These are phyloP conservation scores for Pogonophryne albipinna DNA, from an alignment of 2,797 vertebrate species.

Conservation along the genomic window DNA sequence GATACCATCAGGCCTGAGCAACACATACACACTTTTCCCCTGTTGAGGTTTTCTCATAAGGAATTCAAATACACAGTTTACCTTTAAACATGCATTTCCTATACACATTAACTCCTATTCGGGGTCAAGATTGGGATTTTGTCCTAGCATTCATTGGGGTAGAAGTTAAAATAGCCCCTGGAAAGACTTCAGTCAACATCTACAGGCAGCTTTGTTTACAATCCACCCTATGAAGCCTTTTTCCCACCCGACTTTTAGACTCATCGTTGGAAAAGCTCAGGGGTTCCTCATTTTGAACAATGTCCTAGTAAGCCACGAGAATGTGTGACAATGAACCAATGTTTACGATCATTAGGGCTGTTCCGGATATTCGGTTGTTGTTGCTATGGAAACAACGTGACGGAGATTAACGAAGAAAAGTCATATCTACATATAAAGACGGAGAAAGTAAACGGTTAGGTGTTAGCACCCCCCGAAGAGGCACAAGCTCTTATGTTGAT, in stretches of 20 bases:
- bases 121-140: not conserved
- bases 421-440: too few relatives aligned
- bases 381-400: too few relatives aligned
- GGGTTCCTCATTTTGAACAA: not conserved
- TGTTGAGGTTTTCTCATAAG: not conserved
- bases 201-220: not conserved
- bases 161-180: not conserved
- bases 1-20: not conserved
- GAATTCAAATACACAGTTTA: not conserved
- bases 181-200: not conserved
- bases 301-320: not conserved
- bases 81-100: conserved; percentile 2
- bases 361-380: too few relatives aligned
- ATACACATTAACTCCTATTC: too few relatives aligned
- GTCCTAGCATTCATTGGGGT: conserved; percentile 9
- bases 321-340: not conserved
- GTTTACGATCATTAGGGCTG: too few relatives aligned
- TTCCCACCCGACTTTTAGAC: not conserved
- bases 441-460: too few relatives aligned
- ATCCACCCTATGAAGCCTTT: not conserved
- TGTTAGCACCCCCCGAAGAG: too few relatives aligned
- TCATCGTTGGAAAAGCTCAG: not conserved
- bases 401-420: too few relatives aligned
- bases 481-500: too few relatives aligned
- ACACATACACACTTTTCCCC: not conserved